phyloP scores from a whole-genome alignment of 1,140 invertebrate genomes.

The Tetragnatha versicolor region DNA sequence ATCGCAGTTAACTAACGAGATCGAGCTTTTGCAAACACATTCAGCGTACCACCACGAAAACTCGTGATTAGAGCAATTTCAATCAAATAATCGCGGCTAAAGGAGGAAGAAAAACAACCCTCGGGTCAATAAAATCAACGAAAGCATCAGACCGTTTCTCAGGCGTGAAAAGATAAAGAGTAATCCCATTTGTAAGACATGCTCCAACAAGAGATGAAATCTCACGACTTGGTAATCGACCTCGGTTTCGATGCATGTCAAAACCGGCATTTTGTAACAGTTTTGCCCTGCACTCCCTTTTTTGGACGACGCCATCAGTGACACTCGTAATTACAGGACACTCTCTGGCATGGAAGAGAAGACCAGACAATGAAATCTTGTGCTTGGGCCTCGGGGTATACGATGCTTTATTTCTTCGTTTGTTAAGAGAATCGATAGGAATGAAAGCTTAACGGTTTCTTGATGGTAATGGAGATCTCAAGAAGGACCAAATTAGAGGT shows the following conservation, averaged over 20 bases:
- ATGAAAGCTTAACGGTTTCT: not conserved
- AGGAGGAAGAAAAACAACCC: not conserved
- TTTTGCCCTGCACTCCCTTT: not conserved
- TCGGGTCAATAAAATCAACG: not conserved
- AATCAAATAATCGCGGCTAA: not conserved
- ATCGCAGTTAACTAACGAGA: too few species aligned
- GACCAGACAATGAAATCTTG: conserved; percentile 7
- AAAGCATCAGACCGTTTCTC: conserved; percentile 5
- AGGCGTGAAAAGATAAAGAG: not conserved
- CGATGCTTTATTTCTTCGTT: too few species aligned
- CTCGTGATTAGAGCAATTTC: too few species aligned
- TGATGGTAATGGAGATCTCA: conserved; percentile 1
- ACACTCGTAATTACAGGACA: not conserved
- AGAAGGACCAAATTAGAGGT: too few species aligned
- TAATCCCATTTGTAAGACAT: conserved; percentile 18
- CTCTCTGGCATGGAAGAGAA: not conserved
- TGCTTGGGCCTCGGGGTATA: too few species aligned
- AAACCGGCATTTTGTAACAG: not conserved
- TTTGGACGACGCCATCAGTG: conserved; percentile 1
- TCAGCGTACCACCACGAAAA: too few species aligned
- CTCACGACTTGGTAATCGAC: conserved; percentile 16
- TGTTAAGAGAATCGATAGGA: not conserved
- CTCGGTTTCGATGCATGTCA: not conserved
- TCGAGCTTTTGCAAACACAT: too few species aligned
- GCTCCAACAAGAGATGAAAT: not conserved